Evolutionary conservation across 2,888 invertebrate species (phyloP).

Genomic region (Drosophila merina): DNA sequence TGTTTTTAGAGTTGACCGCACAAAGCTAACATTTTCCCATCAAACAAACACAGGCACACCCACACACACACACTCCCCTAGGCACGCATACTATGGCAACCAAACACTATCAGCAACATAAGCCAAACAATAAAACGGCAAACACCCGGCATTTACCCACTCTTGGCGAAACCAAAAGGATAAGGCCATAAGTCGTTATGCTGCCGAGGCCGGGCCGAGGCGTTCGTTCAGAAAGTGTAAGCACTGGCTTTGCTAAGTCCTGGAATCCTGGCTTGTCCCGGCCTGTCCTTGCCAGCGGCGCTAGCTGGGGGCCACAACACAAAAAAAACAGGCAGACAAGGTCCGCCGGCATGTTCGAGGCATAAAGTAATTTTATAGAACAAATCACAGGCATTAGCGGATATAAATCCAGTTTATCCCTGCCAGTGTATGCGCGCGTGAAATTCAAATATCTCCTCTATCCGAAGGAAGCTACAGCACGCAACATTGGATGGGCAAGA

Average conservation of each 20-base stretch:
- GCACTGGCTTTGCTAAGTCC: constrained; percentile 21
- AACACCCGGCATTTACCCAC: constrained; percentile 51
- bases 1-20: constrained; percentile 38
- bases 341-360: constrained; percentile 63
- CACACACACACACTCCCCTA: background rate
- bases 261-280: constrained; percentile 9
- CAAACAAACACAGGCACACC: constrained; percentile 8
- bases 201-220: constrained; percentile 33
- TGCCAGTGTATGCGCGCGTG: constrained; percentile 75
- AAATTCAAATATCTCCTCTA: constrained; percentile 68
- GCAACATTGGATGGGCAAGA: constrained; percentile 58
- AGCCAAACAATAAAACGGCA: constrained; percentile 33
- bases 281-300: constrained; percentile 4
- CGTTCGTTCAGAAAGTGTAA: constrained; percentile 56
- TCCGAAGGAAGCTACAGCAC: constrained; percentile 19
- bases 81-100: constrained; percentile 21
- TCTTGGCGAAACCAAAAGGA: constrained; percentile 56
- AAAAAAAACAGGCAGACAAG: constrained; percentile 31
- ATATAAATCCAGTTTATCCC: constrained; percentile 78
- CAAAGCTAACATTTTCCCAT: constrained; percentile 49
- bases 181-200: constrained; percentile 65
- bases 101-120: constrained; percentile 37
- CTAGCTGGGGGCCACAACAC: constrained; percentile 13
- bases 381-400: constrained; percentile 79
- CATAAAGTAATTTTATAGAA: constrained; percentile 79